These are phyloP conservation scores for Chromis chromis DNA, from an alignment of 2,797 vertebrate genomes.

Conservation along the genomic window DNA sequence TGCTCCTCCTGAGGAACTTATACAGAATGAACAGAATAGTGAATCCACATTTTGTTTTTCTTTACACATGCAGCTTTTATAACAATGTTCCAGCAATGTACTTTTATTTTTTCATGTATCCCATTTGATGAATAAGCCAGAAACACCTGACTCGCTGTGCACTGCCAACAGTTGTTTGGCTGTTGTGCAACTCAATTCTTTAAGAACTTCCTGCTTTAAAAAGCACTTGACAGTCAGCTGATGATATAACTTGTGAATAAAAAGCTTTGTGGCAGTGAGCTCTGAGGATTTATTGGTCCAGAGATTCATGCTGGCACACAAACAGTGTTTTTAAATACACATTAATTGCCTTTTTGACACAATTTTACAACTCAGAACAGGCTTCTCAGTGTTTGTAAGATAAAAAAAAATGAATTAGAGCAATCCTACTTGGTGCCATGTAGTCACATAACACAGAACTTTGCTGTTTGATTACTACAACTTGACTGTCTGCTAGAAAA, in stretches of 20 bases:
- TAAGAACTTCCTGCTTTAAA: not conserved
- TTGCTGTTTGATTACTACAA: not conserved
- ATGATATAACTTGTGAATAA: conserved; percentile 1
- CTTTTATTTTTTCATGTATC: not conserved
- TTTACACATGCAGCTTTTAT: not conserved
- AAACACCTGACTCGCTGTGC: not conserved
- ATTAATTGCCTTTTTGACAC: not conserved
- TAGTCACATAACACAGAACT: not conserved
- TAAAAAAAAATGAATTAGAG: too few species aligned
- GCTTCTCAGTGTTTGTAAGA: not conserved
- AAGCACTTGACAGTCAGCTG: not conserved
- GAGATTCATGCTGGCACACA: too few species aligned
- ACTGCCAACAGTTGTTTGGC: not conserved
- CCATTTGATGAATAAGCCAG: not conserved
- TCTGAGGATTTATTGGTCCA: not conserved
- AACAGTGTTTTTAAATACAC: too few species aligned
- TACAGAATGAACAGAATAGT: not conserved
- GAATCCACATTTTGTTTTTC: not conserved
- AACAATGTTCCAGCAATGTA: not conserved
- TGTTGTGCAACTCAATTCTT: not conserved
- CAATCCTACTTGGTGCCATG: too few species aligned
- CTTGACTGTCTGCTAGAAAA: not conserved
- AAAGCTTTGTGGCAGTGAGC: not conserved
- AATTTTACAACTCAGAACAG: not conserved
- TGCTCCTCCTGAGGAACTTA: not conserved